These are phyloP conservation scores for Centropristis striata DNA, from an alignment of 2,113 vertebrate genomes.

Conservation along the genomic window DNA sequence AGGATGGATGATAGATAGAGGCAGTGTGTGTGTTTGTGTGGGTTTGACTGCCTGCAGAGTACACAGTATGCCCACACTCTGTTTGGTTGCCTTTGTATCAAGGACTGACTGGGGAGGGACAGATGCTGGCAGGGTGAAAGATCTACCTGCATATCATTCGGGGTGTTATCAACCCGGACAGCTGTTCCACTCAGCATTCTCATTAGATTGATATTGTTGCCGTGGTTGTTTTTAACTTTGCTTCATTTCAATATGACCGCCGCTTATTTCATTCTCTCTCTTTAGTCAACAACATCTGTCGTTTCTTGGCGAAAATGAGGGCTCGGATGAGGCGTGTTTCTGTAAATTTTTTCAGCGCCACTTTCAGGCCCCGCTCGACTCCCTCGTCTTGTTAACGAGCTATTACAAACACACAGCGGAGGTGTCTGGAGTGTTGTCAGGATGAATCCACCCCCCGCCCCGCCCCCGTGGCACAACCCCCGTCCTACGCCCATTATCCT, in stretches of 20 bases:
- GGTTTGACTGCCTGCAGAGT: slow-evolving; percentile 36
- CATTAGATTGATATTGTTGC: slow-evolving; percentile 75
- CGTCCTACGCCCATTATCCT: slow-evolving; percentile 29
- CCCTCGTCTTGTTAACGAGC: slow-evolving; percentile 65
- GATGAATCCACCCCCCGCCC: background rate
- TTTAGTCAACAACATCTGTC: slow-evolving; percentile 84
- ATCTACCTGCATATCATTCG: slow-evolving; percentile 72
- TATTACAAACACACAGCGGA: slow-evolving; percentile 9
- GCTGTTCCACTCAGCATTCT: slow-evolving; percentile 77
- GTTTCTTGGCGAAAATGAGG: slow-evolving; percentile 12
- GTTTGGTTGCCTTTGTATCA: slow-evolving; percentile 68
- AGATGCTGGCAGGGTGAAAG: slow-evolving; percentile 74
- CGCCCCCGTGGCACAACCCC: background rate
- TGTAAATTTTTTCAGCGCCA: slow-evolving; percentile 30
- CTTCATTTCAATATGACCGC: slow-evolving; percentile 64
- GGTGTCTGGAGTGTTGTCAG: slow-evolving; percentile 54
- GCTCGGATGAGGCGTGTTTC: slow-evolving; percentile 9
- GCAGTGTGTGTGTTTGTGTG: slow-evolving; percentile 12
- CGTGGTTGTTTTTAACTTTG: slow-evolving; percentile 69
- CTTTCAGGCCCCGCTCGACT: slow-evolving; percentile 23
- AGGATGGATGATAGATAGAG: slow-evolving; percentile 11
- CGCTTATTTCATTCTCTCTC: slow-evolving; percentile 47
- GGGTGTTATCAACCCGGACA: slow-evolving; percentile 69
- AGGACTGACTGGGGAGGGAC: slow-evolving; percentile 64
- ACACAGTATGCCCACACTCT: slow-evolving; percentile 49